Base-by-base conservation (phyloP, 2,797 vertebrate genomes). In the Acanthornis magna region DNA sequence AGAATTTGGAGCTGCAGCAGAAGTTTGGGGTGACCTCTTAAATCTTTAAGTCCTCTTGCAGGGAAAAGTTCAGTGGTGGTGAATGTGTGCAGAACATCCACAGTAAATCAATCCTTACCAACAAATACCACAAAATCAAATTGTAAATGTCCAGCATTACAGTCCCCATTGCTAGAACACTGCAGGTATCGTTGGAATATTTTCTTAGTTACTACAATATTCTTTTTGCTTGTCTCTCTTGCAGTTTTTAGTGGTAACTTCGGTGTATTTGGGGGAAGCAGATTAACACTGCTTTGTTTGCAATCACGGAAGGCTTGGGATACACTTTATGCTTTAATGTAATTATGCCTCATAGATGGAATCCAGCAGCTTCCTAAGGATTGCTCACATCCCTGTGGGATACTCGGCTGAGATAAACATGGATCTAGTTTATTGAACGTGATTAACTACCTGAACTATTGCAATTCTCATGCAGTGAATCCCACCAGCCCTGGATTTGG, bases 401-500 rank as follows among this genome's bases (percentile, higher is more conserved):
- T 40, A 22, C 26, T 94, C 65, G 25, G 45, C 66, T 85, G 81
- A 95, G 68, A 72, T 14, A 91, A 92, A 54, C 36, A 53, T 15
- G 17, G 62, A 53, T 87, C 90, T 66, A 22, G 32, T 81, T 96
- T 96, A 93, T 60, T 89, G 92, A 87, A 84, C 72, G 36, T 38
- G 50, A 85, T 93, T 90, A 86, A 91, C 23, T 71, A 92, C 84
- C 30, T 84, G 57, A 81, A 88, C 20, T 36, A 7, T 15, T 63
- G 66, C 32, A 58, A 55, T 61, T 42, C 50, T 65, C 43, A 32
- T 11, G 20, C n/a, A 61, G 55, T 20, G 75, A 65, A 29, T 65
- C 75, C 32, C 72, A 72, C 19, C 60, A 90, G 51, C 27, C 40
- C 55, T 16, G 19, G 10, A 9, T 16, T 61, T 27, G 16, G 80